Percentiles rank a stretch among this genome's conserved stretches.
Evolutionary conservation across 2,797 vertebrate genomes (phyloP).

Genomic region (Natrix natrix): DNA sequence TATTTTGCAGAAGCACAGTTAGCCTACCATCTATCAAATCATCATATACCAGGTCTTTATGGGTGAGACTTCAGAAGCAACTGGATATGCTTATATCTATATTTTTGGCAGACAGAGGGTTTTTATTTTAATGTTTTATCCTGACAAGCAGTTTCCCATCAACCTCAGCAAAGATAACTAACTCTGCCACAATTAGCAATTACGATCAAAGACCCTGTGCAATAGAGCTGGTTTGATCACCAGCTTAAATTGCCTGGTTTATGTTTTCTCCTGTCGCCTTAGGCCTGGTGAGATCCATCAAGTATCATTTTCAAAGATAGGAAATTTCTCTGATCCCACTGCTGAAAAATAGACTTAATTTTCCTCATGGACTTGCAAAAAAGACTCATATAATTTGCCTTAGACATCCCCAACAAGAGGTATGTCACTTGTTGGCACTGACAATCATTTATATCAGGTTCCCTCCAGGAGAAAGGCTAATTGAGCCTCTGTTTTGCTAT

Average conservation of each 20-base stretch:
- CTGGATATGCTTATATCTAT: neutral
- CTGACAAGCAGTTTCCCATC: conserved; percentile 30
- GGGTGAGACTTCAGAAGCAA: conserved; percentile 9
- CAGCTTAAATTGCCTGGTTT: conserved; percentile 23
- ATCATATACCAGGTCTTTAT: conserved; percentile 4
- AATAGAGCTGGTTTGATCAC: conserved; percentile 28
- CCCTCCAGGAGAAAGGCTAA: neutral
- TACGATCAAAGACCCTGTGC: conserved; percentile 20
- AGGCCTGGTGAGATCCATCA: conserved; percentile 30
- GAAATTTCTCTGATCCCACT: conserved; percentile 20
- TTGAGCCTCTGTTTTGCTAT: neutral
- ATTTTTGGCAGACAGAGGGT: conserved; percentile 24
- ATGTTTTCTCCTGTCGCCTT: conserved; percentile 29
- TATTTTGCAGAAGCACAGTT: neutral
- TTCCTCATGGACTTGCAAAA: conserved; percentile 8
- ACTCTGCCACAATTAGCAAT: conserved; percentile 3
- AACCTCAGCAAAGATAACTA: conserved; percentile 25
- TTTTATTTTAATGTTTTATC: conserved; percentile 30
- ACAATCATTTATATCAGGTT: neutral
- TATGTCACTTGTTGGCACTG: neutral
- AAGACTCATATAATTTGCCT: neutral
- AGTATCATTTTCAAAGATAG: conserved; percentile 35
- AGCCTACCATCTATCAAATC: neutral
- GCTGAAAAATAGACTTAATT: conserved; percentile 13
- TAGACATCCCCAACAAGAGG: neutral